phyloP scores from a whole-genome alignment of 2,797 vertebrate genomes.

The Eidolon dupreanum region DNA sequence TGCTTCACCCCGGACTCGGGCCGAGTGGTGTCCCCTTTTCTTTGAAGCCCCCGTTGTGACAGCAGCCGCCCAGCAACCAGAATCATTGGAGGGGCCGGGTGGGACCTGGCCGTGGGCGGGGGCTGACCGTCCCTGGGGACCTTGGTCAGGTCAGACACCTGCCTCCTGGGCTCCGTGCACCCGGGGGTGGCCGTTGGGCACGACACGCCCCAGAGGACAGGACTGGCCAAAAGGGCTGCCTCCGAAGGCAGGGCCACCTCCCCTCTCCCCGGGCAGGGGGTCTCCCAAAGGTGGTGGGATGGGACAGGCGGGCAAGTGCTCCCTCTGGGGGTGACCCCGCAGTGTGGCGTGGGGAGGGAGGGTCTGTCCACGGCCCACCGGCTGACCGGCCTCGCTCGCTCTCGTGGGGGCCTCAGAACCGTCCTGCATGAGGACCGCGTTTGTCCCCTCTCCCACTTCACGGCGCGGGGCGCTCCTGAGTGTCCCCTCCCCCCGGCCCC shows the following conservation, averaged over 20 bases:
- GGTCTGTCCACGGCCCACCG: background rate
- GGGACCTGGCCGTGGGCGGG: too few species aligned
- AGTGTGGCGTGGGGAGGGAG: background rate
- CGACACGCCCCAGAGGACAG: too few species aligned
- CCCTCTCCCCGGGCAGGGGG: accelerated
- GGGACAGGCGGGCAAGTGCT: background rate
- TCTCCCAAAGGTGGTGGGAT: background rate
- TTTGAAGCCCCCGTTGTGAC: background rate
- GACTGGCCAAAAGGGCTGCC: too few species aligned
- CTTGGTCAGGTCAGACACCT: too few species aligned
- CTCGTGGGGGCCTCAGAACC: background rate
- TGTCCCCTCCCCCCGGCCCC: too few species aligned
- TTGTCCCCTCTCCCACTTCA: accelerated
- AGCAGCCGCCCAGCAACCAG: accelerated
- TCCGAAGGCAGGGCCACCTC: background rate
- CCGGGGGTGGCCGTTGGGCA: accelerated
- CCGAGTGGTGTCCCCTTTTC: background rate
- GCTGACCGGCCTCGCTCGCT: background rate
- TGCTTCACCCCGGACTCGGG: accelerated
- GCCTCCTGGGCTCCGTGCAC: too few species aligned
- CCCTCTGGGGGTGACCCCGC: background rate
- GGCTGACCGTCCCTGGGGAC: too few species aligned
- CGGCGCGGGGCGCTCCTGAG: background rate
- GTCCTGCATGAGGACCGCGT: background rate
- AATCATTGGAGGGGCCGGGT: background rate